These are phyloP conservation scores for Dynastes maya DNA, from an alignment of 2,888 invertebrate genomes.

Conservation along the genomic window DNA sequence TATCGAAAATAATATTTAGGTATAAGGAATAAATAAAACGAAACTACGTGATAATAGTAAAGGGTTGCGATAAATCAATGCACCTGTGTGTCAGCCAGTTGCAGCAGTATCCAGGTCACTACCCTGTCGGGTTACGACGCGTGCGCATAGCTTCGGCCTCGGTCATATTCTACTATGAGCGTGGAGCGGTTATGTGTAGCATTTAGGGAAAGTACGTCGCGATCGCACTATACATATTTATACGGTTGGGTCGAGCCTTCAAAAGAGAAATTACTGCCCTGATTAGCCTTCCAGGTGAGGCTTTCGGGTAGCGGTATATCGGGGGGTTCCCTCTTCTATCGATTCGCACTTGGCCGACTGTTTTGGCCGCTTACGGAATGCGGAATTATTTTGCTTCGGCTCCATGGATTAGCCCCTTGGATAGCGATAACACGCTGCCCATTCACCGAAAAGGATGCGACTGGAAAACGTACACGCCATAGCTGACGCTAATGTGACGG, in stretches of 20 bases:
- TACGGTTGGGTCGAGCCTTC: slow-evolving; percentile 13
- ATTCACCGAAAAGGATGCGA: slow-evolving; percentile 7
- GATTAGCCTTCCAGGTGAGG: slow-evolving; percentile 40
- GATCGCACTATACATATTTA: slow-evolving; percentile 17
- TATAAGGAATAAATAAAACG: slow-evolving; percentile 9
- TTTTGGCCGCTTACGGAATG: slow-evolving; percentile 16
- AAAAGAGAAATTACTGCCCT: slow-evolving; percentile 44
- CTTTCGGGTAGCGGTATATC: slow-evolving; percentile 4
- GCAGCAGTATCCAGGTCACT: slow-evolving; percentile 67
- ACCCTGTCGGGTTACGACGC: slow-evolving; percentile 67
- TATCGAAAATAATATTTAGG: slow-evolving; percentile 13
- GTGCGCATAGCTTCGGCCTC: slow-evolving; percentile 59
- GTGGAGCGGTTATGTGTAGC: slow-evolving; percentile 12
- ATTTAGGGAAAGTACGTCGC: slow-evolving; percentile 34
- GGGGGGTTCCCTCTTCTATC: background rate
- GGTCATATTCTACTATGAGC: slow-evolving; percentile 58
- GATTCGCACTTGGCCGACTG: slow-evolving; percentile 33
- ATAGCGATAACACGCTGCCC: slow-evolving; percentile 11
- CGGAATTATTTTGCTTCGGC: slow-evolving; percentile 17
- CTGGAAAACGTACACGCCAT: background rate
- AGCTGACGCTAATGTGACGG: slow-evolving; percentile 1
- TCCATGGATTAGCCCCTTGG: background rate
- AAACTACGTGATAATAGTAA: slow-evolving; percentile 33
- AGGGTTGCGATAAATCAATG: slow-evolving; percentile 66
- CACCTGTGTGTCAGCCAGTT: slow-evolving; percentile 66